Conservation (phyloP, 2,113 vertebrate species). For the Rhynchopsitta pachyrhyncha region DNA sequence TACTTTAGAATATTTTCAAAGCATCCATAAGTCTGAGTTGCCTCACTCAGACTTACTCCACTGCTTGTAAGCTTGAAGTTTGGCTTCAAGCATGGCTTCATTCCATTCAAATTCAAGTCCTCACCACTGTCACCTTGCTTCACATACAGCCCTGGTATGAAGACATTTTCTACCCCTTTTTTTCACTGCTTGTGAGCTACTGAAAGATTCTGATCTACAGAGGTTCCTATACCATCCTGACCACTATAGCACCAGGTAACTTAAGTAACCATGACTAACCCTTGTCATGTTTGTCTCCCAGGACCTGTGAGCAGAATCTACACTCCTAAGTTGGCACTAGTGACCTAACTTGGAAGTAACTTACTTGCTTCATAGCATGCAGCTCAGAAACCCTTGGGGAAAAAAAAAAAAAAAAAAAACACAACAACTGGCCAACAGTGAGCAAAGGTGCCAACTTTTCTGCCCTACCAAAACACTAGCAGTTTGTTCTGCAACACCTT, state of each 20-base stretch:
- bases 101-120: background rate
- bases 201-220: background rate
- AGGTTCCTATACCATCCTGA: background rate
- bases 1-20: background rate
- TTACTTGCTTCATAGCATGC: background rate
- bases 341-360: background rate
- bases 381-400: background rate
- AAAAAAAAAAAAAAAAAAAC: background rate
- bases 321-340: background rate
- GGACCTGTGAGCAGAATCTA: background rate
- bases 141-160: background rate
- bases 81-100: background rate
- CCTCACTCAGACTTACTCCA: background rate
- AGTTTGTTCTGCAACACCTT: background rate
- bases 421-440: background rate
- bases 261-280: background rate
- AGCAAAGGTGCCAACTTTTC: background rate
- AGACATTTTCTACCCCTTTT: background rate
- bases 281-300: background rate
- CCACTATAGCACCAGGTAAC: background rate
- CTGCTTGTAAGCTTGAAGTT: background rate
- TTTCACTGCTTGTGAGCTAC: background rate
- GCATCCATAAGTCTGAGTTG: background rate
- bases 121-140: background rate
- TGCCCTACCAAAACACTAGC: background rate